Evolutionary conservation across 2,888 invertebrate genomes (phyloP).

Genomic region (Acronicta leporina): DNA sequence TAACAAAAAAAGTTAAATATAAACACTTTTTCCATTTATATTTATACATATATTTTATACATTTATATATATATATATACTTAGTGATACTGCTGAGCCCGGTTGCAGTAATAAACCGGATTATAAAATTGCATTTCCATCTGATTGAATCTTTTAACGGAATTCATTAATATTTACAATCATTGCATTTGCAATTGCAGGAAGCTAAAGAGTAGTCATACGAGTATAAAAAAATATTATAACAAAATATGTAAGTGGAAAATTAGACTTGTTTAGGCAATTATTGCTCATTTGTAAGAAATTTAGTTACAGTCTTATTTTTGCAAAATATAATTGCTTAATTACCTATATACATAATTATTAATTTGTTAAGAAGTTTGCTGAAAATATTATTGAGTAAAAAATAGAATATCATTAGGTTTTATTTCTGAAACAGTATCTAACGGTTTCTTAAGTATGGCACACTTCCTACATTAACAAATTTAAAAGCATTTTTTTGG

Average conservation of each 20-base stretch:
- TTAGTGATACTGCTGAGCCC: neutral
- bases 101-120: neutral
- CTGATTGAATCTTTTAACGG: slow-evolving; percentile 5
- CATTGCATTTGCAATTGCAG: neutral
- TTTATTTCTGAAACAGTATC: too few species aligned
- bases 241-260: neutral
- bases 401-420: too few species aligned
- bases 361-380: neutral
- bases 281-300: neutral
- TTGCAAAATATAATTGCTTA: neutral
- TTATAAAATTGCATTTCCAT: neutral
- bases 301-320: neutral
- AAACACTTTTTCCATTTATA: neutral
- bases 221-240: too few species aligned
- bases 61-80: too few species aligned
- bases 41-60: too few species aligned
- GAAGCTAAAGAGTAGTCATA: too few species aligned
- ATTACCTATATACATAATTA: neutral
- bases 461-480: too few species aligned
- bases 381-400: neutral
- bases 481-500: too few species aligned
- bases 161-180: neutral
- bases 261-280: slow-evolving; percentile 1
- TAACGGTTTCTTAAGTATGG: too few species aligned
- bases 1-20: neutral